These are phyloP conservation scores for Epirrhoe tristata DNA, from an alignment of 2,888 invertebrate genomes.

Conservation along the genomic window DNA sequence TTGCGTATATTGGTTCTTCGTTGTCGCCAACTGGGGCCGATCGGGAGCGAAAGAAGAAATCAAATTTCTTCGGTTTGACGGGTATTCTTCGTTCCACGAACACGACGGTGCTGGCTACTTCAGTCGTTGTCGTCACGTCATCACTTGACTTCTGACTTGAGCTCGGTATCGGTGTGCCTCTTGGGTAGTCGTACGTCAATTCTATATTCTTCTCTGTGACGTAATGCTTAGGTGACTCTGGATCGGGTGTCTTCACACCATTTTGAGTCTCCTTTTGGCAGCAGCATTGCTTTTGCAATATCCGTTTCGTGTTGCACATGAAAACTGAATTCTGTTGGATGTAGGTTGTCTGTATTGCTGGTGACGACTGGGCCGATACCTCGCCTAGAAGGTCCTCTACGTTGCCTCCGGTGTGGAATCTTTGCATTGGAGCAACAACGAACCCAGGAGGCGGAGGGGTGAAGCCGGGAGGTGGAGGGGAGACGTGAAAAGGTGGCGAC, in stretches of 20 bases:
- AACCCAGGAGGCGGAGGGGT: conserved; percentile 68
- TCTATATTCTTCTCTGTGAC: conserved; percentile 83
- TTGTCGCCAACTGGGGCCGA: conserved; percentile 82
- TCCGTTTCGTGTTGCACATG: conserved; percentile 79
- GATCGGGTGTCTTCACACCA: conserved; percentile 47
- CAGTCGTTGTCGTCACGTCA: conserved; percentile 78
- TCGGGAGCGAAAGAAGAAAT: conserved; percentile 79
- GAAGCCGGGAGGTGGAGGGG: conserved; percentile 70
- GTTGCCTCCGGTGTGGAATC: conserved; percentile 86
- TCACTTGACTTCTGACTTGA: conserved; percentile 70
- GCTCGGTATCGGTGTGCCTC: conserved; percentile 71
- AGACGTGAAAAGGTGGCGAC: conserved; percentile 71
- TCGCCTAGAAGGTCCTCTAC: conserved; percentile 89
- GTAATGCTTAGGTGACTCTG: conserved; percentile 68
- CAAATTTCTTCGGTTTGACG: conserved; percentile 77
- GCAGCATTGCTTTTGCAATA: conserved; percentile 75
- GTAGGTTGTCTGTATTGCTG: conserved; percentile 75
- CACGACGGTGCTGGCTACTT: conserved; percentile 82
- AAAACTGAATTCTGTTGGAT: conserved; percentile 82
- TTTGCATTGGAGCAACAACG: conserved; percentile 71
- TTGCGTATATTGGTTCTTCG: conserved; percentile 82
- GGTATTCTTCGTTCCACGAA: conserved; percentile 81
- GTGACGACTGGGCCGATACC: conserved; percentile 80
- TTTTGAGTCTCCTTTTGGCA: conserved; percentile 67
- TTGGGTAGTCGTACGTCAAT: conserved; percentile 80